Conservation (phyloP, 2,888 invertebrate species). For the Actias luna region DNA sequence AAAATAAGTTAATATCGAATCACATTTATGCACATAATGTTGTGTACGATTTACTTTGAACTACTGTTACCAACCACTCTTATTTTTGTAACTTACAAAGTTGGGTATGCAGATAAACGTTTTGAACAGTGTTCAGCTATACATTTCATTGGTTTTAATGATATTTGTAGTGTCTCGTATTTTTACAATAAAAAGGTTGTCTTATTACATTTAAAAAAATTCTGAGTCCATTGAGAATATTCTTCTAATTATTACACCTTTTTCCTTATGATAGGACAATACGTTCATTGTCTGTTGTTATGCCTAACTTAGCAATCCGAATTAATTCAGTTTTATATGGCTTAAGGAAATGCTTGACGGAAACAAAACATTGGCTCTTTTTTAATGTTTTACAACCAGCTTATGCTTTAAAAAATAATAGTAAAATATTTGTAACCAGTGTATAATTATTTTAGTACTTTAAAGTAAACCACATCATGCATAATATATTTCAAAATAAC, state of each 20-base stretch:
- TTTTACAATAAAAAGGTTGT: too few species aligned
- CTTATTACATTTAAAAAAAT: too few species aligned
- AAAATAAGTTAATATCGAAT: too few species aligned
- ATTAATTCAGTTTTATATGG: neutral
- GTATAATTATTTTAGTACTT: too few species aligned
- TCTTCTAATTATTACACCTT: neutral
- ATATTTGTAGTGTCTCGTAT: too few species aligned
- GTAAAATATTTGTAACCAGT: too few species aligned
- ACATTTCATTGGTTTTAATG: neutral
- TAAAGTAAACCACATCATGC: too few species aligned
- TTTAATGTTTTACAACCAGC: neutral
- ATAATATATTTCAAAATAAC: too few species aligned
- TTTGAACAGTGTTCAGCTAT: neutral
- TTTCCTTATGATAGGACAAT: neutral
- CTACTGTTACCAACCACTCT: too few species aligned
- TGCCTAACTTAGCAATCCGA: neutral
- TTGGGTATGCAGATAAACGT: too few species aligned
- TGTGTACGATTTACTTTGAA: neutral
- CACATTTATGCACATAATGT: neutral
- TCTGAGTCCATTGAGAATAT: neutral
- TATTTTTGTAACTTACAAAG: too few species aligned
- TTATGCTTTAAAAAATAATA: neutral
- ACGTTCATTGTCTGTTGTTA: neutral
- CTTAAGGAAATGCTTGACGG: neutral
- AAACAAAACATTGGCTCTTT: neutral